Evolutionary conservation across 2,797 vertebrate species (phyloP).

Genomic region (Acanthis flammea): DNA sequence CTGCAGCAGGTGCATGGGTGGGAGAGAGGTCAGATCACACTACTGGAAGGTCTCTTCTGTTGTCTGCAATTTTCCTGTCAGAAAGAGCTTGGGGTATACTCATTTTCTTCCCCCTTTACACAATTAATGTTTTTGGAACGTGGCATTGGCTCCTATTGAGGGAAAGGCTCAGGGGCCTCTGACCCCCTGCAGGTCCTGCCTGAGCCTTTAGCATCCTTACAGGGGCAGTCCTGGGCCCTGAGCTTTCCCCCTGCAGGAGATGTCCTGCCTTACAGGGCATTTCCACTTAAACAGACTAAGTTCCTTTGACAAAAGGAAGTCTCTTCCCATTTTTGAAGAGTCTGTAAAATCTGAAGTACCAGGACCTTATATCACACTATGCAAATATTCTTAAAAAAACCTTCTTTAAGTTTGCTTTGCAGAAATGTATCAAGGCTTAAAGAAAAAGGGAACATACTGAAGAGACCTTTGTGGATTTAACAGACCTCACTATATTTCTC

Average conservation of each 20-base stretch:
- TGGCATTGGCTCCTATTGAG: accelerated
- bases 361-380: background rate
- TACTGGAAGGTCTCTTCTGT: background rate
- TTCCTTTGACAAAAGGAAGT: background rate
- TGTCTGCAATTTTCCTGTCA: background rate
- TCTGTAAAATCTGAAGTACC: background rate
- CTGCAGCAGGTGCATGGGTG: background rate
- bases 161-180: background rate
- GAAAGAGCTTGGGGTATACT: accelerated
- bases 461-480: background rate
- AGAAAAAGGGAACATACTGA: background rate
- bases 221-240: background rate
- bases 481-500: background rate
- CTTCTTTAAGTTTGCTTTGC: background rate
- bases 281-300: background rate
- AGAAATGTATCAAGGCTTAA: background rate
- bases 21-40: background rate
- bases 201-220: background rate
- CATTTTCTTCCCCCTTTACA: background rate
- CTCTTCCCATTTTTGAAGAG: background rate
- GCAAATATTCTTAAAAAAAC: background rate
- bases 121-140: background rate
- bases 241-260: background rate
- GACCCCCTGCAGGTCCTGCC: background rate
- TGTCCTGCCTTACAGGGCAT: background rate